A percentile compares a stretch with the other conserved stretches of the same genome.
Conservation (phyloP, 37 sponge, comb jelly and placozoan genomes). For the Aplysina aerophoba region DNA sequence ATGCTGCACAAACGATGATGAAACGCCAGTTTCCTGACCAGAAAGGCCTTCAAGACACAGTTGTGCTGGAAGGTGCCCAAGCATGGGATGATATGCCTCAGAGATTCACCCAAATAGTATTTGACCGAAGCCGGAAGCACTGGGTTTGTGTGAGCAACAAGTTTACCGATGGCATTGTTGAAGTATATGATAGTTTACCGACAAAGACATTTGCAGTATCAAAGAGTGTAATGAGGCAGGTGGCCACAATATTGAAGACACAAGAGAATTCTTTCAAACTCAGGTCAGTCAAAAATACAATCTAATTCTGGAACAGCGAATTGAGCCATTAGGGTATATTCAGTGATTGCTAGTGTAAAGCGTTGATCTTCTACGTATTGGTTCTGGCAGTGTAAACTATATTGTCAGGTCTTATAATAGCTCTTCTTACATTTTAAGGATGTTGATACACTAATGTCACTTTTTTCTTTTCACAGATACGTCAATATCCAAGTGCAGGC, state of each 20-base stretch:
- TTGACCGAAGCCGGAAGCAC: not conserved
- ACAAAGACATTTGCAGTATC: not conserved
- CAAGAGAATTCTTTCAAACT: not conserved
- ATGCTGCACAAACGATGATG: not conserved
- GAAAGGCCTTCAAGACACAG: conserved; percentile 10
- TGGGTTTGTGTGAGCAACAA: not conserved
- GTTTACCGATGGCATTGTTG: not conserved
- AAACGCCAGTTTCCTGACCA: not conserved
- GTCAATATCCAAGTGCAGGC: conserved; percentile 1
- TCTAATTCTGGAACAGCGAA: too few relatives aligned
- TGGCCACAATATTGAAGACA: conserved; percentile 11
- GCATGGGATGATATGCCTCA: not conserved
- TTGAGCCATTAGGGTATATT: too few relatives aligned
- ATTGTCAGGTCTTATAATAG: too few relatives aligned
- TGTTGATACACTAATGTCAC: too few relatives aligned
- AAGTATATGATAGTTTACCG: not conserved
- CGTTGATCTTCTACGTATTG: too few relatives aligned
- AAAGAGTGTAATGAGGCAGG: not conserved
- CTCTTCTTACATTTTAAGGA: too few relatives aligned
- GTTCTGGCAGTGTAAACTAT: too few relatives aligned
- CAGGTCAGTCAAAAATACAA: too few relatives aligned
- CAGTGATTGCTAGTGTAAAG: too few relatives aligned
- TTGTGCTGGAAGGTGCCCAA: conserved; percentile 16
- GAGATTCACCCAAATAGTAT: not conserved
- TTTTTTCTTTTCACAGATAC: too few relatives aligned